phyloP scores from a whole-genome alignment of 2,888 invertebrate genomes.

The Ochropacha duplaris region DNA sequence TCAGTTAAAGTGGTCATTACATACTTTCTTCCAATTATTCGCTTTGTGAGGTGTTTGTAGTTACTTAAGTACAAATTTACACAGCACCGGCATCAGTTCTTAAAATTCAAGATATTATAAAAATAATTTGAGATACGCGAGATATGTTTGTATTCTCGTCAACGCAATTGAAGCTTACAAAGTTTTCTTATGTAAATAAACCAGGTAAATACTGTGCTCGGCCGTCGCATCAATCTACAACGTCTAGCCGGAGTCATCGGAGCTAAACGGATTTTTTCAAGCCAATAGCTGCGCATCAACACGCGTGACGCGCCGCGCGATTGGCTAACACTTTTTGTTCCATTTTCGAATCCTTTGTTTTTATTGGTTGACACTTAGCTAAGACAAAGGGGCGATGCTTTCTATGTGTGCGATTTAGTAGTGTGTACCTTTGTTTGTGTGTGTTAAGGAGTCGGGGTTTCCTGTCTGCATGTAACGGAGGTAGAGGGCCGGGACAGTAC shows the following conservation, averaged over 20 bases:
- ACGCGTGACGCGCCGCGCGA: slow-evolving; percentile 77
- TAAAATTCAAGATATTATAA: background rate
- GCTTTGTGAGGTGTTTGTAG: too few relatives aligned
- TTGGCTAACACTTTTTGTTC: slow-evolving; percentile 81
- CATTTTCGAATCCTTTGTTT: slow-evolving; percentile 83
- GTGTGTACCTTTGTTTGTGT: slow-evolving; percentile 56
- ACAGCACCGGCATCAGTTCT: too few relatives aligned
- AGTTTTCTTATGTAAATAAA: slow-evolving; percentile 51
- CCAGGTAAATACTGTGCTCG: slow-evolving; percentile 56
- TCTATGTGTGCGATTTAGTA: slow-evolving; percentile 72
- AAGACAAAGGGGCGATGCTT: slow-evolving; percentile 79
- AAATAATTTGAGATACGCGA: background rate
- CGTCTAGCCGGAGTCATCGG: slow-evolving; percentile 76
- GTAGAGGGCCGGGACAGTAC: slow-evolving; percentile 52
- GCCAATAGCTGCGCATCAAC: slow-evolving; percentile 80
- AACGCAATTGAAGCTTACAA: slow-evolving; percentile 13
- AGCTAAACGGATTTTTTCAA: slow-evolving; percentile 81
- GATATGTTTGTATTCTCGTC: background rate
- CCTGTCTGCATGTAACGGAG: slow-evolving; percentile 55
- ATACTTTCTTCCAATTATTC: too few relatives aligned
- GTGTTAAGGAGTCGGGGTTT: slow-evolving; percentile 74
- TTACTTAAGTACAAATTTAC: too few relatives aligned
- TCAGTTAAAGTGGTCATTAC: too few relatives aligned
- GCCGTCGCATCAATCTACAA: slow-evolving; percentile 72
- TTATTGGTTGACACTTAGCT: slow-evolving; percentile 84